Evolutionary conservation across 1,140 invertebrate species (phyloP).

Genomic region (Hypsibius dujardini): DNA sequence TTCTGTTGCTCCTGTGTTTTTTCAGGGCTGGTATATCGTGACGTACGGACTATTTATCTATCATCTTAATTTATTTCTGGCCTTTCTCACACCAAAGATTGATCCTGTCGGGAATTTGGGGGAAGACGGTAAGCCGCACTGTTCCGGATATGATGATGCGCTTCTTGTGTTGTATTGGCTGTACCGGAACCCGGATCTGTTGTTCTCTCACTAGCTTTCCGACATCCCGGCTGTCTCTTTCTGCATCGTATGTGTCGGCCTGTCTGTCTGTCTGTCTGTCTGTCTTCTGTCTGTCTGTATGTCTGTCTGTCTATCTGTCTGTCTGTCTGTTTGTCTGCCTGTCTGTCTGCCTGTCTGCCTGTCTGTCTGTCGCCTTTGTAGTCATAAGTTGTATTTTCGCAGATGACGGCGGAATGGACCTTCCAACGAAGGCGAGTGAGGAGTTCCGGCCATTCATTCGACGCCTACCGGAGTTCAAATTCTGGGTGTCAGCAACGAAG

Average conservation of each 20-base stretch:
- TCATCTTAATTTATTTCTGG: slow-evolving; percentile 95
- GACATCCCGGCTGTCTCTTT: too few relatives aligned
- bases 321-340: too few relatives aligned
- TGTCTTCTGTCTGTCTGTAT: neutral
- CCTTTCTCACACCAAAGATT: slow-evolving; percentile 96
- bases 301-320: neutral
- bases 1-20: slow-evolving; percentile 30
- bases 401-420: slow-evolving; percentile 58
- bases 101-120: slow-evolving; percentile 45
- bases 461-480: slow-evolving; percentile 95
- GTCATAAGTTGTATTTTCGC: slow-evolving; percentile 13
- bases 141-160: too few relatives aligned
- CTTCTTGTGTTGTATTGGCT: too few relatives aligned
- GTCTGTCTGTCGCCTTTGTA: too few relatives aligned
- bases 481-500: slow-evolving; percentile 93
- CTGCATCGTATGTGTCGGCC: too few relatives aligned
- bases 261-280: too few relatives aligned
- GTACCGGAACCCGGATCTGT: too few relatives aligned
- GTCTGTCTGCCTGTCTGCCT: too few relatives aligned
- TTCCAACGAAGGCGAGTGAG: slow-evolving; percentile 83
- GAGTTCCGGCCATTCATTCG: slow-evolving; percentile 97
- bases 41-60: slow-evolving; percentile 97
- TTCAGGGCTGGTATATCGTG: slow-evolving; percentile 96
- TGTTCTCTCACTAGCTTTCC: too few relatives aligned
- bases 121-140: too few relatives aligned